Evolutionary conservation across 2,888 invertebrate genomes (phyloP).

Genomic region (Pammene aurita): DNA sequence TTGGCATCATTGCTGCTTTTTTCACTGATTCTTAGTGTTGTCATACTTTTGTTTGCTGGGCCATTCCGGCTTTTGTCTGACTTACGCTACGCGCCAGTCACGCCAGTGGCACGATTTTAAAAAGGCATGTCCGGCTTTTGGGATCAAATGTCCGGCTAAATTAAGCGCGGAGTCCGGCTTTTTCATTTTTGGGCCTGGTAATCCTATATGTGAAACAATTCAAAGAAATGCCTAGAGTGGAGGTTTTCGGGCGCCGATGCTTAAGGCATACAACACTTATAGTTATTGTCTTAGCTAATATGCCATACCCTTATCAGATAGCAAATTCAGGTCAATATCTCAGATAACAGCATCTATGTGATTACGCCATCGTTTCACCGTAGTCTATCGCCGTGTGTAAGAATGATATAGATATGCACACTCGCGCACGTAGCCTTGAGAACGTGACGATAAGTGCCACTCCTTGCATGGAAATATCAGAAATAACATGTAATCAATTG

Average conservation of each 20-base stretch:
- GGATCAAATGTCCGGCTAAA: too few relatives aligned
- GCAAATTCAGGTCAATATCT: conserved; percentile 78
- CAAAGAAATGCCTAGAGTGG: too few relatives aligned
- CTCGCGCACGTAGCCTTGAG: conserved; percentile 46
- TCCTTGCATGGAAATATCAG: conserved; percentile 40
- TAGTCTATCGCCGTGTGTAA: conserved; percentile 6
- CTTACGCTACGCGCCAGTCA: too few relatives aligned
- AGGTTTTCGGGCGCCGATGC: not conserved
- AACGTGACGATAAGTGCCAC: conserved; percentile 54
- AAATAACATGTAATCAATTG: conserved; percentile 33
- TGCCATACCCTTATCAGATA: conserved; percentile 63
- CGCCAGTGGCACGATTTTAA: too few relatives aligned
- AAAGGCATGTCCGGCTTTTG: too few relatives aligned
- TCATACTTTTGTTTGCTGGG: too few relatives aligned
- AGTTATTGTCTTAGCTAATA: conserved; percentile 26
- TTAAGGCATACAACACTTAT: conserved; percentile 16
- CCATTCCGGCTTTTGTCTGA: too few relatives aligned
- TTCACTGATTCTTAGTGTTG: too few relatives aligned
- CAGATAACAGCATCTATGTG: conserved; percentile 56
- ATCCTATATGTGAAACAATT: too few relatives aligned
- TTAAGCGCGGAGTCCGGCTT: too few relatives aligned
- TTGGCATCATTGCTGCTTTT: too few relatives aligned
- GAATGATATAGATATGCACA: conserved; percentile 11
- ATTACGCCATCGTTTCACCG: conserved; percentile 18
- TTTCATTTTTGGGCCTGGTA: too few relatives aligned